Conservation (phyloP, 2,888 invertebrate genomes). For the Diploptera punctata region DNA sequence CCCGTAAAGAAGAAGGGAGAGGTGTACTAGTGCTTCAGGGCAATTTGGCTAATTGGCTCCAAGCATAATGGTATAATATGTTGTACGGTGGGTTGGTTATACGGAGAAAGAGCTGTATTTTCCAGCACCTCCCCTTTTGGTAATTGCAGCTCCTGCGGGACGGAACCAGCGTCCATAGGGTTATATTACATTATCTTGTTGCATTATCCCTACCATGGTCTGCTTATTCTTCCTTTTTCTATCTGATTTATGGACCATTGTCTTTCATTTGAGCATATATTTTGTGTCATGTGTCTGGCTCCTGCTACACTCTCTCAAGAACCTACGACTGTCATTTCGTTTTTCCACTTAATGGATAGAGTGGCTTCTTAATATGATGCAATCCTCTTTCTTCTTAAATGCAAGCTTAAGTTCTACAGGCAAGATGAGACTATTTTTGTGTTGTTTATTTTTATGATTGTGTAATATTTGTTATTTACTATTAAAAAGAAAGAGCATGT, state of each 20-base stretch:
- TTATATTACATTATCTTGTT: conserved; percentile 29
- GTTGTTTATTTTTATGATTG: neutral
- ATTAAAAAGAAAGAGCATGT: neutral
- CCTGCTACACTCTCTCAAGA: conserved; percentile 8
- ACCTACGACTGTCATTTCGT: conserved; percentile 32
- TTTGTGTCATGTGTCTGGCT: conserved; percentile 47
- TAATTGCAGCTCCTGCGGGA: conserved; percentile 24
- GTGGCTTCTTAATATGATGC: conserved; percentile 8
- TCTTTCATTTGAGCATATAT: conserved; percentile 59
- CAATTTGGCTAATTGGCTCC: conserved; percentile 46
- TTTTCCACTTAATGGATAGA: conserved; percentile 25
- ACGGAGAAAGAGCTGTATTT: neutral
- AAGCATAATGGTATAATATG: conserved; percentile 44
- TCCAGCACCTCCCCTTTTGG: conserved; percentile 6
- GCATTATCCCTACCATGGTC: conserved; percentile 19
- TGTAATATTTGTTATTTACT: conserved; percentile 26
- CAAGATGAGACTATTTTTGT: conserved; percentile 23
- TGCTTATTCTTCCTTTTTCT: conserved; percentile 34
- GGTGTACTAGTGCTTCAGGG: conserved; percentile 20
- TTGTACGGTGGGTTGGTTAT: conserved; percentile 29
- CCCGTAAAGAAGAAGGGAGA: conserved; percentile 27
- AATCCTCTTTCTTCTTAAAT: conserved; percentile 1
- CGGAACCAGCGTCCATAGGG: conserved; percentile 27
- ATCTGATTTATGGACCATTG: conserved; percentile 59
- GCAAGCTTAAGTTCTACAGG: conserved; percentile 10